Evolutionary conservation across 2,888 invertebrate genomes (phyloP), one percentile per base, ranked within the genome.

Genomic region (Mythimna vitellina): DNA sequence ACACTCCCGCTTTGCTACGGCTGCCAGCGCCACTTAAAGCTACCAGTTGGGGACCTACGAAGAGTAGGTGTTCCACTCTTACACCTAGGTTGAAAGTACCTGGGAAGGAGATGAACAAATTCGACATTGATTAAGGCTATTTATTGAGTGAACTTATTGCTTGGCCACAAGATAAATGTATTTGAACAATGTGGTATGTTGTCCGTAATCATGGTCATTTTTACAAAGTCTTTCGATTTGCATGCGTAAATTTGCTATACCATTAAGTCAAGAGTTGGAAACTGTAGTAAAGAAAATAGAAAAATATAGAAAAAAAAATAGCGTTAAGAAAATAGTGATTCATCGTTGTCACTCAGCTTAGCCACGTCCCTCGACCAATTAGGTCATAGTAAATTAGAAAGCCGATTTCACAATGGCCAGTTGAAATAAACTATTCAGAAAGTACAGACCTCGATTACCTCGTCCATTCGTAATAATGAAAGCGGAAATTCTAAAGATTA

Each of bases 41-140:
- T n/a, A 99, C 99, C 83, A 99, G 95, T 91, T 99, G 99, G 83
- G 99, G 99, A 0, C 99, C 99, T 91, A 99, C 99, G 93, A 99
- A 99, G 91, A 99, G 98, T 69, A 99, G 96, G 93, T 99, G 99
- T 91, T 99, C 99, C 12, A 99, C 99, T 0, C 98, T 97, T 1
- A 99, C 99, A 81, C 98, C 98, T 35, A 99, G 96, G 95, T 99
- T 99, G 90, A 99, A 99, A 67, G 98, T 98, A 57, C 99, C 99
- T 98, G 88, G 2, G 20, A 35, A 35, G 10, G n/a, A 57, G 20
- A 56, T 3, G 29, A 20, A 57, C 8, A 32, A 32, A 20, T 56
- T 20, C 5, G 20, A 57, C 9, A 9, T 32, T 8, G 2, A 25
- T 57, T 32, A 25, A 25, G 17, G 8, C 8, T 29, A 7, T 20